phyloP scores from a whole-genome alignment of 2,888 invertebrate genomes.

The Brachynemurus nebulosus region DNA sequence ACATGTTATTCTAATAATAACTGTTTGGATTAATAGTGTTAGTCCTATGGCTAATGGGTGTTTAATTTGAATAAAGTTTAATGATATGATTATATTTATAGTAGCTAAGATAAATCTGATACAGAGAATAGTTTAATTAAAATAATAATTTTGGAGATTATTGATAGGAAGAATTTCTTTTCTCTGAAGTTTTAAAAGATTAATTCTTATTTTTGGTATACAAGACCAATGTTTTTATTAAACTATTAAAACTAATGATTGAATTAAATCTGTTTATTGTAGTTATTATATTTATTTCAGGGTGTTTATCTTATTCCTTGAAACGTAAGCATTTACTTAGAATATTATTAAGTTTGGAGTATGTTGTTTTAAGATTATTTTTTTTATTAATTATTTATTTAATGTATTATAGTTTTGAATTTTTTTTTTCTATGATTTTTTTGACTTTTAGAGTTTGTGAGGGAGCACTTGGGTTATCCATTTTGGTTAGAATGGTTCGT shows the following conservation, averaged over 20 bases:
- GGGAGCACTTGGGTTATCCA: conserved; percentile 46
- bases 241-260: too few relatives aligned
- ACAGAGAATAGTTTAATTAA: conserved; percentile 51
- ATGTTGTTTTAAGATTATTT: conserved; percentile 43
- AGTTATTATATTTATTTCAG: neutral
- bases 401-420: conserved; percentile 33
- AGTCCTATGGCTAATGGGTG: conserved; percentile 41
- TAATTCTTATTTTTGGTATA: too few relatives aligned
- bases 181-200: too few relatives aligned
- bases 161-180: too few relatives aligned
- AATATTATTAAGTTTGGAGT: conserved; percentile 44
- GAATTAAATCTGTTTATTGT: too few relatives aligned
- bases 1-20: conserved; percentile 33
- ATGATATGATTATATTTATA: conserved; percentile 28
- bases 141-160: too few relatives aligned
- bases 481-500: conserved; percentile 44
- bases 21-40: conserved; percentile 38
- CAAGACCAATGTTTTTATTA: too few relatives aligned
- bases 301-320: too few relatives aligned
- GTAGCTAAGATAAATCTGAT: conserved; percentile 24
- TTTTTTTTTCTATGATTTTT: conserved; percentile 42
- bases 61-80: conserved; percentile 31
- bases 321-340: conserved; percentile 37
- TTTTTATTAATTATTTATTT: conserved; percentile 35
- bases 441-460: too few relatives aligned